A percentile compares a stretch with the other conserved stretches of the same genome.
Evolutionary conservation across 1,140 invertebrate species (phyloP).

Genomic region (Archegozetes longisetosus): DNA sequence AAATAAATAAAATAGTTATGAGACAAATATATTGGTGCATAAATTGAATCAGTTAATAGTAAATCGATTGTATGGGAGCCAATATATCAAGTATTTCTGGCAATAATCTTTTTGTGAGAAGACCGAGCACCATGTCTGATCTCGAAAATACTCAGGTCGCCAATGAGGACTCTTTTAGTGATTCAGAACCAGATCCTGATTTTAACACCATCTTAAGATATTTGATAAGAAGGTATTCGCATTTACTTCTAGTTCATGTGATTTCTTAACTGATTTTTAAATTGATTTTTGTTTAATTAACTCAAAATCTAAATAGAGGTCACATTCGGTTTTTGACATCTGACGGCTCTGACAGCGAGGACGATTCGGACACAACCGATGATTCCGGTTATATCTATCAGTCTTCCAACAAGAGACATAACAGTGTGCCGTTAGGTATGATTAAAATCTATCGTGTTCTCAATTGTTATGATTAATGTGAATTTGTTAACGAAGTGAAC

Average conservation of each 20-base stretch:
- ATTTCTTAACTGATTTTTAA: too few relatives aligned
- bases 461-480: too few relatives aligned
- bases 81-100: background rate
- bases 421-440: too few relatives aligned
- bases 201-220: slow-evolving; percentile 19
- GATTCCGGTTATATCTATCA: background rate
- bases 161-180: background rate
- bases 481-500: background rate
- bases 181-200: slow-evolving; percentile 16
- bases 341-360: background rate
- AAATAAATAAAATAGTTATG: too few relatives aligned
- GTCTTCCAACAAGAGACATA: background rate
- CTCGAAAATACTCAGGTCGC: background rate
- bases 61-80: too few relatives aligned
- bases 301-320: too few relatives aligned
- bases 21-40: too few relatives aligned
- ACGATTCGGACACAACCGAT: background rate
- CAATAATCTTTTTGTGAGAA: background rate
- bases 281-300: too few relatives aligned
- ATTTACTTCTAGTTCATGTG: too few relatives aligned
- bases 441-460: too few relatives aligned
- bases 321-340: background rate
- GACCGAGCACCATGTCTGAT: background rate
- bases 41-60: too few relatives aligned
- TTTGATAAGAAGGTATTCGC: slow-evolving; percentile 19